A percentile compares a stretch with the other conserved stretches of the same genome.
phyloP scores from a whole-genome alignment of 2,888 invertebrate genomes.

The Podabrus alpinus region DNA sequence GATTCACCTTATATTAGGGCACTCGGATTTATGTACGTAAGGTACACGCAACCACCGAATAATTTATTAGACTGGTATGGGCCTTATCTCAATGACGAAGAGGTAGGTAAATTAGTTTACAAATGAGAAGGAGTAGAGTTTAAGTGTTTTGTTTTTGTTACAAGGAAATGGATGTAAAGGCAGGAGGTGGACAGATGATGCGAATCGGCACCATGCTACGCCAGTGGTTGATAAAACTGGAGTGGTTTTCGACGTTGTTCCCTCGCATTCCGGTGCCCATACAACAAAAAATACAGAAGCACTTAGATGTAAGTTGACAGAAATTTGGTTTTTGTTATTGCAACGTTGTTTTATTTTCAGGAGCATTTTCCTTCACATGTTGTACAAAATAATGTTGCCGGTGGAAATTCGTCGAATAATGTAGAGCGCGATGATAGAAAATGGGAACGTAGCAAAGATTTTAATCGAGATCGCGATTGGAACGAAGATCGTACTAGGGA shows the following conservation, averaged over 20 bases:
- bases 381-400: conserved; percentile 35
- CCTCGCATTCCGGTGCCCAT: conserved; percentile 99
- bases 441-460: conserved; percentile 35
- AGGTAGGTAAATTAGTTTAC: conserved; percentile 62
- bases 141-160: conserved; percentile 28
- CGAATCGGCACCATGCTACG: conserved; percentile 91
- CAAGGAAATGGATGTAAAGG: conserved; percentile 94
- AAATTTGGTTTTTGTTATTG: neutral
- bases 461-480: conserved; percentile 41
- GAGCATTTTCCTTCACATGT: conserved; percentile 50
- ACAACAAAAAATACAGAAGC: conserved; percentile 85
- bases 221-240: conserved; percentile 92
- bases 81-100: conserved; percentile 93
- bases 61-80: conserved; percentile 98
- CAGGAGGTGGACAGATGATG: conserved; percentile 93
- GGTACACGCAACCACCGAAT: conserved; percentile 95
- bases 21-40: conserved; percentile 81
- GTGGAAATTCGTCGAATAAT: conserved; percentile 33
- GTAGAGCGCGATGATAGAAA: conserved; percentile 44
- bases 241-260: conserved; percentile 99
- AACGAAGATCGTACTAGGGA: conserved; percentile 42
- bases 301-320: conserved; percentile 60
- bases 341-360: conserved; percentile 37
- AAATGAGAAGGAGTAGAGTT: neutral
- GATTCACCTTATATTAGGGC: conserved; percentile 98